These are phyloP conservation scores for Chymomyza costata DNA, from an alignment of 1,140 invertebrate genomes.

Conservation along the genomic window DNA sequence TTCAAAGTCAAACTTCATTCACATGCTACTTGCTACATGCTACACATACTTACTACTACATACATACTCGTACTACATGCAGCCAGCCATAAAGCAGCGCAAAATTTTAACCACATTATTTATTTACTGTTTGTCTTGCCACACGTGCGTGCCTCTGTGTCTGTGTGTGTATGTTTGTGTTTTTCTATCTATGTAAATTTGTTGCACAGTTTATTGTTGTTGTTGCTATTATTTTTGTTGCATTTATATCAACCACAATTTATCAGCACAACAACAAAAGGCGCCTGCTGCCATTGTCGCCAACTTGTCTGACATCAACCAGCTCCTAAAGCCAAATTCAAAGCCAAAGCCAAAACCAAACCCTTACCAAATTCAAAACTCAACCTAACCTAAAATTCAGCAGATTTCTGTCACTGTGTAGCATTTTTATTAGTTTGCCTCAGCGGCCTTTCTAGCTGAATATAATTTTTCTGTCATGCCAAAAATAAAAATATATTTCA, in stretches of 20 bases:
- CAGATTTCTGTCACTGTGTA: slow-evolving; percentile 12
- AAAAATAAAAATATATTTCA: slow-evolving; percentile 57
- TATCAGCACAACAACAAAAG: slow-evolving; percentile 68
- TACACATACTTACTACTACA: slow-evolving; percentile 1
- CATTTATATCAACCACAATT: slow-evolving; percentile 68
- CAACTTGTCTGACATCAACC: slow-evolving; percentile 68
- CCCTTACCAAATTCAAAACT: slow-evolving; percentile 39
- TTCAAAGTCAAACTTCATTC: slow-evolving; percentile 73
- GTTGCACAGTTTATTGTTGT: slow-evolving; percentile 56
- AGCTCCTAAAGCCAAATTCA: no score
- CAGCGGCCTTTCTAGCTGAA: slow-evolving; percentile 61
- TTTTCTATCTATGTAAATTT: slow-evolving; percentile 54
- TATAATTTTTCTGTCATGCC: slow-evolving; percentile 55
- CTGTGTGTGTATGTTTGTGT: slow-evolving; percentile 6
- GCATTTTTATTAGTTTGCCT: slow-evolving; percentile 15
- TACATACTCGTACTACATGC: slow-evolving; percentile 25
- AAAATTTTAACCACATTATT: slow-evolving; percentile 74
- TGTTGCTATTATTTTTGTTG: slow-evolving; percentile 47
- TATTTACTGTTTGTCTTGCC: slow-evolving; percentile 61
- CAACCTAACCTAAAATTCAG: slow-evolving; percentile 24
- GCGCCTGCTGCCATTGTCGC: slow-evolving; percentile 52
- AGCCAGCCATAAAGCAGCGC: slow-evolving; percentile 8
- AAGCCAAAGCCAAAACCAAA: slow-evolving; percentile 52
- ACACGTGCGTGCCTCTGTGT: slow-evolving; percentile 5
- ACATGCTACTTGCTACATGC: slow-evolving; percentile 51